These are phyloP conservation scores for Ageneiosus marmoratus DNA, from an alignment of 2,113 vertebrate genomes.

Conservation along the genomic window DNA sequence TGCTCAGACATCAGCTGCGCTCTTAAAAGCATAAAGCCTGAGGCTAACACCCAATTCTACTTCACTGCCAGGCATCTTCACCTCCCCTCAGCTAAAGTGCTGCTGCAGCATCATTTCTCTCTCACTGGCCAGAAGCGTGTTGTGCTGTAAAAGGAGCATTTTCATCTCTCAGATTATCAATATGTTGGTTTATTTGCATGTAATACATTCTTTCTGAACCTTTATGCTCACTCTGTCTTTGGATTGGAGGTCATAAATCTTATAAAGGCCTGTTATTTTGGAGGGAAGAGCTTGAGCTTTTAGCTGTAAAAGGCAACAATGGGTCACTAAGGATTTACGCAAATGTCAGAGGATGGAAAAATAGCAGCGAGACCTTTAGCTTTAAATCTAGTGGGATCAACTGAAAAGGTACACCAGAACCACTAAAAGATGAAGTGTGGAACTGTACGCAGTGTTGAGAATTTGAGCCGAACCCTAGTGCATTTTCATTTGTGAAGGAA, in stretches of 20 bases:
- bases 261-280: neutral
- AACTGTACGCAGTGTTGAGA: neutral
- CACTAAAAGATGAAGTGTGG: neutral
- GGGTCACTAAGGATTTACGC: slow-evolving; percentile 18
- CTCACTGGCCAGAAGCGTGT: slow-evolving; percentile 38
- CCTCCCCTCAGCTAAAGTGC: slow-evolving; percentile 57
- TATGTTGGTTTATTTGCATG: neutral
- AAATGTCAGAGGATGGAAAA: neutral
- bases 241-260: neutral
- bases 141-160: slow-evolving; percentile 3
- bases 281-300: neutral
- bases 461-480: neutral
- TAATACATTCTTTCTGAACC: slow-evolving; percentile 41
- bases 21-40: slow-evolving; percentile 70
- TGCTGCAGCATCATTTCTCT: slow-evolving; percentile 64
- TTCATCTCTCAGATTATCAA: neutral
- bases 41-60: slow-evolving; percentile 73
- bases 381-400: neutral
- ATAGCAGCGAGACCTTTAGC: neutral
- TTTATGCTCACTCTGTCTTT: slow-evolving; percentile 48
- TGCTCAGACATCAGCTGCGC: slow-evolving; percentile 47
- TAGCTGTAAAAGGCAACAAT: slow-evolving; percentile 4
- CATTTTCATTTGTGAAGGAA: neutral
- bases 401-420: neutral
- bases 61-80: slow-evolving; percentile 51